Base-by-base conservation (phyloP, 1,140 invertebrate species). In the Papilio dardanus region DNA sequence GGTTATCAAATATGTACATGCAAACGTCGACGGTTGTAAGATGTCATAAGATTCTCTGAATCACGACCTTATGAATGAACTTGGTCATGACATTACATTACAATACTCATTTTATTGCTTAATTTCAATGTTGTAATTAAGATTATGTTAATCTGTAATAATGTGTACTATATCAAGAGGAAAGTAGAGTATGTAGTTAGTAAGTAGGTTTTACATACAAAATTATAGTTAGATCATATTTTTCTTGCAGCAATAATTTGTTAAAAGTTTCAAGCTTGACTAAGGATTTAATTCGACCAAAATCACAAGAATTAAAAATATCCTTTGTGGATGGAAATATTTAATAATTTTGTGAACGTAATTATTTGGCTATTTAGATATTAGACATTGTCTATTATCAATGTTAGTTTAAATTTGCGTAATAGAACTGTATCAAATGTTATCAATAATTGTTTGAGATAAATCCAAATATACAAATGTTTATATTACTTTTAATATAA, bases 361-460 rank as follows among this genome's bases (percentile, higher is more conserved):
- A n/a, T n/a, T n/a, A n/a, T n/a, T n/a, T n/a, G n/a, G n/a, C n/a
- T n/a, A n/a, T n/a, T 5, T 46, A 28, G 24, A 62, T 62, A 21
- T 62, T 62, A 62, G 1, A 62, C 24, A 4, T 28, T 58, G 21
- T 62, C 54, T 62, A 62, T 62, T 62, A 62, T 62, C 54, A 62
- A 28, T 12, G 54, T 16, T 46, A 28, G 54, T 62, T 62, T 62
- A 5, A 62, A 28, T 62, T 62, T 62, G 54, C 54, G 54, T 62
- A 62, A 62, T 62, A 14, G 54, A 30, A 14, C 30, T 28, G 54
- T 62, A 62, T 62, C 54, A 62, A 62, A 62, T 62, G 54, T 62
- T 62, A 62, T 62, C 54, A 62, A 28, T 12, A 28, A 14, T 62
- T 54, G 12, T 30, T 62, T 62, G 5, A 62, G 24, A 28, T 54